Percentiles rank a stretch among this genome's conserved stretches.
Evolutionary conservation across 37 sponge, comb jelly and placozoan species (phyloP).

Genomic region (Crambe crambe): DNA sequence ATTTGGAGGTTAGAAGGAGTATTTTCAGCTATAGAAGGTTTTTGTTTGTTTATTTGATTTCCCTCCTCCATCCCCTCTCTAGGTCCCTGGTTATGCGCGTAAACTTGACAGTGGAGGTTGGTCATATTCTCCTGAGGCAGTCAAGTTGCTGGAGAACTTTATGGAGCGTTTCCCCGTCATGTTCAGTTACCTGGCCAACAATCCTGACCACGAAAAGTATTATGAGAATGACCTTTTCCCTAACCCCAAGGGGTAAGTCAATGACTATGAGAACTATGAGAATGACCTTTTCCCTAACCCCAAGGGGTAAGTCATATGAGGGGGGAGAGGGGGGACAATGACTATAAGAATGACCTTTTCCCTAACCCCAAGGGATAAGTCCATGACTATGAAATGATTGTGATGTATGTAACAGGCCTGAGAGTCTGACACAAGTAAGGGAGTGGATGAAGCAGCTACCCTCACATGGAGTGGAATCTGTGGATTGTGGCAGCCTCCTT

Average conservation of each 20-base stretch:
- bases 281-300: slow-evolving; percentile 59
- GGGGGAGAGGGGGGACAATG: not conserved
- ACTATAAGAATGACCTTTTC: slow-evolving; percentile 71
- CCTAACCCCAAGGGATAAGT: slow-evolving; percentile 18
- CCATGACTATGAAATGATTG: not conserved
- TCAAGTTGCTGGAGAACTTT: slow-evolving; percentile 61
- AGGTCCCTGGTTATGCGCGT: slow-evolving; percentile 61
- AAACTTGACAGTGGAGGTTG: slow-evolving; percentile 54
- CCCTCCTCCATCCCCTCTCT: not conserved
- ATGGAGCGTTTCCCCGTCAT: slow-evolving; percentile 65
- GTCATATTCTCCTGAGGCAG: slow-evolving; percentile 66
- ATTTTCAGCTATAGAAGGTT: not conserved
- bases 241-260: slow-evolving; percentile 34
- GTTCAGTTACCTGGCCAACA: slow-evolving; percentile 49
- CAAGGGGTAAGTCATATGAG: not conserved
- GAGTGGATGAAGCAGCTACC: slow-evolving; percentile 78
- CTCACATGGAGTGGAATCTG: slow-evolving; percentile 21
- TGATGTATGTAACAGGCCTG: slow-evolving; percentile 27
- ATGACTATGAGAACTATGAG: slow-evolving; percentile 67
- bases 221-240: slow-evolving; percentile 73
- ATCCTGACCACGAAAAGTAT: slow-evolving; percentile 67
- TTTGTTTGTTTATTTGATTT: not conserved
- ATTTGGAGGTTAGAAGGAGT: slow-evolving; percentile 64
- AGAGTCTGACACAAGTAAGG: slow-evolving; percentile 27
- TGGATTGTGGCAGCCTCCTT: slow-evolving; percentile 76